Percentiles rank a stretch among this genome's conserved stretches.
Conservation (phyloP, 64 coral and sea anemone genomes). For the Pocillopora verrucosa region DNA sequence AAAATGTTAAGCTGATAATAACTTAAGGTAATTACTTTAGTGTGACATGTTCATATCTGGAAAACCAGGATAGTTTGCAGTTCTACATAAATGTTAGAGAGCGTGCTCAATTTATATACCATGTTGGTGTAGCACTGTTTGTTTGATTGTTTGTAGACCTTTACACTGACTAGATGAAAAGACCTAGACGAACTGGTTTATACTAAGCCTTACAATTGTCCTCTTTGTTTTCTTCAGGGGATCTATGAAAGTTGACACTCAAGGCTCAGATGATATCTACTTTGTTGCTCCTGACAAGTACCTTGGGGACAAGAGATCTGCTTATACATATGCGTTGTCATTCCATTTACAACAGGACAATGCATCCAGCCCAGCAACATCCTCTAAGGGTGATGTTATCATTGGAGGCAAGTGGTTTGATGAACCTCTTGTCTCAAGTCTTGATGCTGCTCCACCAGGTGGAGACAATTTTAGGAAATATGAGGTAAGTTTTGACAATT, state of each 20-base stretch:
- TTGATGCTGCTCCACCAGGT: constrained; percentile 37
- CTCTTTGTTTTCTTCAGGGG: constrained; percentile 19
- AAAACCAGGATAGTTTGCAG: no score
- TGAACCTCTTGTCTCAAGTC: constrained; percentile 62
- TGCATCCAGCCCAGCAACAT: constrained; percentile 27
- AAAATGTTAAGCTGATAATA: no score
- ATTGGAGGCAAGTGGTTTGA: constrained; percentile 78
- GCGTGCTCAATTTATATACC: no score
- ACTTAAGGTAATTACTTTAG: no score
- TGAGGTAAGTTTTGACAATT: constrained; percentile 43
- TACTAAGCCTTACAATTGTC: neutral
- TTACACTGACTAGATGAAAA: no score
- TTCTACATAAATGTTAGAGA: no score
- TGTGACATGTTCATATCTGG: no score
- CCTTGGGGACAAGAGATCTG: constrained; percentile 64
- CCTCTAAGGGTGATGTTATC: constrained; percentile 78
- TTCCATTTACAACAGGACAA: constrained; percentile 72
- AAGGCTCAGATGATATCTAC: constrained; percentile 52
- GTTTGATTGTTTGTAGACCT: no score
- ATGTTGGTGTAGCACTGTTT: no score
- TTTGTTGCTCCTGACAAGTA: constrained; percentile 81
- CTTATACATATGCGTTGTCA: constrained; percentile 68
- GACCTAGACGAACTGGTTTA: no score
- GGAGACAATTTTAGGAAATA: constrained; percentile 31
- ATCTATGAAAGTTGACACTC: constrained; percentile 22